These are phyloP conservation scores for Melopsittacus undulatus DNA, from an alignment of 2,797 vertebrate species.

Conservation along the genomic window DNA sequence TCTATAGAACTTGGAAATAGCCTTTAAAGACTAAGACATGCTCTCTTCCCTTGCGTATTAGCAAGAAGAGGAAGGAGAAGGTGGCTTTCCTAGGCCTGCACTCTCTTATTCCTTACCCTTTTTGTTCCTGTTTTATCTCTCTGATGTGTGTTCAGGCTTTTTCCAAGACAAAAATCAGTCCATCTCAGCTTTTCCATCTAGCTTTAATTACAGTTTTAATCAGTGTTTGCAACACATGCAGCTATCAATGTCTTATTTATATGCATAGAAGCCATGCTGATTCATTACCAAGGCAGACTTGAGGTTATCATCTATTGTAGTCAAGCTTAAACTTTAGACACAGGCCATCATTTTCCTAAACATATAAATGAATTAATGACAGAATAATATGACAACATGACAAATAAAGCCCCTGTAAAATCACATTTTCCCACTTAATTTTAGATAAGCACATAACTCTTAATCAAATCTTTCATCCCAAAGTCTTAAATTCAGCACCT, in stretches of 20 bases:
- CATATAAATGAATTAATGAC: not conserved
- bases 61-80: not conserved
- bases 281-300: conserved; percentile 22
- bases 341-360: not conserved
- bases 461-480: not conserved
- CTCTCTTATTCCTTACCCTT: not conserved
- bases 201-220: conserved; percentile 34
- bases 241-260: conserved; percentile 11
- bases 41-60: not conserved
- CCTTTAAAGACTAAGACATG: not conserved
- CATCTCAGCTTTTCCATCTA: not conserved
- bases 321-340: not conserved
- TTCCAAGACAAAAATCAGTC: not conserved
- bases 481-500: conserved; percentile 10
- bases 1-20: not conserved
- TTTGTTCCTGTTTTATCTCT: not conserved
- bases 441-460: not conserved
- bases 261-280: conserved; percentile 1
- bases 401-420: not conserved
- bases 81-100: not conserved
- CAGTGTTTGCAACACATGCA: not conserved
- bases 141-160: not conserved
- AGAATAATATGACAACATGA: not conserved
- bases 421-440: not conserved
- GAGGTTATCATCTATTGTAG: not conserved